Conservation (phyloP, 1,140 invertebrate genomes). For the Psilanteris sp. region DNA sequence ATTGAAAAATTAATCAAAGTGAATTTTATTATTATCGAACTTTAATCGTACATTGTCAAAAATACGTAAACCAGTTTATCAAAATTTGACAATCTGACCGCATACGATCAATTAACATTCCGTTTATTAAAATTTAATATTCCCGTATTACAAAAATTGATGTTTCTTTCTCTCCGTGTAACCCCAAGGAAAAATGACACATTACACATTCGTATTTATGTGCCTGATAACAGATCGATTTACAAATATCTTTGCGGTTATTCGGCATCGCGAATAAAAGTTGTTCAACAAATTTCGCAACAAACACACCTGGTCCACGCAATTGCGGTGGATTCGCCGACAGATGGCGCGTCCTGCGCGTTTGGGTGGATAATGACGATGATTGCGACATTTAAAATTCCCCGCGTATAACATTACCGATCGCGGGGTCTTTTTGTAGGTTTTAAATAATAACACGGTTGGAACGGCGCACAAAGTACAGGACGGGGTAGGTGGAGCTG, state of each 20-base stretch:
- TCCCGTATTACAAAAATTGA: no score
- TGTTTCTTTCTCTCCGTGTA: no score
- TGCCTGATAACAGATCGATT: no score
- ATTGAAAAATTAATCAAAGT: no score
- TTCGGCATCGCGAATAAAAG: background rate
- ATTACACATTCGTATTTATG: no score
- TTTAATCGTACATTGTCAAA: no score
- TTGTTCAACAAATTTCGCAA: background rate
- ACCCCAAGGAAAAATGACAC: no score
- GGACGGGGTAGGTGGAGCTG: slow-evolving; percentile 61
- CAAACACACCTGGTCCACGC: slow-evolving; percentile 30
- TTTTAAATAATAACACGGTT: slow-evolving; percentile 69
- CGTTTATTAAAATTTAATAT: no score
- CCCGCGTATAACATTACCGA: slow-evolving; percentile 53
- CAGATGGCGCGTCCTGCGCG: slow-evolving; percentile 64
- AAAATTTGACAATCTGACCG: no score
- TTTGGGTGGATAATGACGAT: slow-evolving; percentile 60
- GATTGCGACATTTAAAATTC: slow-evolving; percentile 69
- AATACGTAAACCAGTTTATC: no score
- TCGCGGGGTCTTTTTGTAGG: slow-evolving; percentile 56
- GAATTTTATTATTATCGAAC: no score
- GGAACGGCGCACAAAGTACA: slow-evolving; percentile 64
- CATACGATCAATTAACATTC: no score
- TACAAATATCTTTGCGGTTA: slow-evolving; percentile 4
- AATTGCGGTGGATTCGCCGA: slow-evolving; percentile 64